Percentiles rank a stretch among this genome's conserved stretches.
Evolutionary conservation across 2,797 vertebrate genomes (phyloP).

Genomic region (Pantherophis vulpinus): DNA sequence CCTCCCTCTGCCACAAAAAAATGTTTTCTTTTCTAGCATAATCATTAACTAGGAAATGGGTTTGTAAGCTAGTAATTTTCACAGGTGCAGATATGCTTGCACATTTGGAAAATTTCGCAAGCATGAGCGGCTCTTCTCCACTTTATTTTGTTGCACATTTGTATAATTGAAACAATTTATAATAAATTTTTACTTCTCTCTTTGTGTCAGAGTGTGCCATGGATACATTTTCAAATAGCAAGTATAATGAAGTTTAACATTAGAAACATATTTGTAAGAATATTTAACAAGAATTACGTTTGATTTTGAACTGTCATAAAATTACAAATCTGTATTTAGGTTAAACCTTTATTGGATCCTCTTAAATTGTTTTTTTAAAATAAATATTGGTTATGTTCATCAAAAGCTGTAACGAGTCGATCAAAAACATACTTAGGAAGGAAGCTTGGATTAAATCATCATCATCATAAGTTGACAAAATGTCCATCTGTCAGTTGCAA

Average conservation of each 20-base stretch:
- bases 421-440: background rate
- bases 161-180: background rate
- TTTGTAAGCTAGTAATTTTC: constrained; percentile 20
- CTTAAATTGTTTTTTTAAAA: background rate
- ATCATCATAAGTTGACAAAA: background rate
- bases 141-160: background rate
- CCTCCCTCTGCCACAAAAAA: background rate
- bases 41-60: constrained; percentile 19
- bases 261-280: background rate
- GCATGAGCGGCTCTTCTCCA: background rate
- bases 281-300: background rate
- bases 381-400: background rate
- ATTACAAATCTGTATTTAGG: background rate
- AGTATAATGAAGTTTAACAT: background rate
- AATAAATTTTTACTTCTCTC: background rate
- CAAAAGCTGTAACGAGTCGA: background rate
- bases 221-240: background rate
- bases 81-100: constrained; percentile 5
- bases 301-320: background rate
- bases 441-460: background rate
- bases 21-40: background rate
- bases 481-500: background rate
- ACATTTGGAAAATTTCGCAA: constrained; percentile 14
- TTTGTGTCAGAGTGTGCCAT: background rate
- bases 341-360: background rate